A percentile compares a stretch with the other conserved stretches of the same genome.
These are phyloP conservation scores for Colinus virginianus DNA, from an alignment of 2,113 vertebrate species.

Conservation along the genomic window DNA sequence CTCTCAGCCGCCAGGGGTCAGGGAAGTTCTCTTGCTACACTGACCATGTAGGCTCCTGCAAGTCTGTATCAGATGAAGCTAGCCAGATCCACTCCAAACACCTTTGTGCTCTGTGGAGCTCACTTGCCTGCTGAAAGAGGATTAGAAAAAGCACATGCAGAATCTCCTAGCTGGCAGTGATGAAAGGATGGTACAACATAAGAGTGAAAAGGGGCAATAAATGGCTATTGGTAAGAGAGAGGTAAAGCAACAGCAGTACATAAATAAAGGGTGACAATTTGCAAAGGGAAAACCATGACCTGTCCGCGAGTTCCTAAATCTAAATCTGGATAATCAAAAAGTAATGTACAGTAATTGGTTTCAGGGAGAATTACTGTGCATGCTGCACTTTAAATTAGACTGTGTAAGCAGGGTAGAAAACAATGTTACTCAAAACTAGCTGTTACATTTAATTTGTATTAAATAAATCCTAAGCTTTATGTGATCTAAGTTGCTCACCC, in stretches of 20 bases:
- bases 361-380: background rate
- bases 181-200: background rate
- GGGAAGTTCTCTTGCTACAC: background rate
- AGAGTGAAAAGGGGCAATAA: background rate
- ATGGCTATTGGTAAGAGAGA: background rate
- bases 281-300: background rate
- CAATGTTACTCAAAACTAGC: background rate
- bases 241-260: background rate
- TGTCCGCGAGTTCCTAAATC: background rate
- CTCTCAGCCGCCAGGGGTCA: background rate
- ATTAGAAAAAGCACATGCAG: background rate
- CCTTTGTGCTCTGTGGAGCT: background rate
- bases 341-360: background rate
- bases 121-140: background rate
- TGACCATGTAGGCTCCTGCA: background rate
- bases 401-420: background rate
- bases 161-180: background rate
- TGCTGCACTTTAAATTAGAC: background rate
- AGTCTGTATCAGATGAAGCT: background rate
- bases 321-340: background rate
- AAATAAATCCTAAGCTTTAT: background rate
- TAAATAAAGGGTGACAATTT: background rate
- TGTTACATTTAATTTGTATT: background rate
- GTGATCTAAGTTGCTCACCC: background rate
- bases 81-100: rapidly evolving